phyloP scores from a whole-genome alignment of 1,140 invertebrate genomes.

The Trypoxylus dichotomus region DNA sequence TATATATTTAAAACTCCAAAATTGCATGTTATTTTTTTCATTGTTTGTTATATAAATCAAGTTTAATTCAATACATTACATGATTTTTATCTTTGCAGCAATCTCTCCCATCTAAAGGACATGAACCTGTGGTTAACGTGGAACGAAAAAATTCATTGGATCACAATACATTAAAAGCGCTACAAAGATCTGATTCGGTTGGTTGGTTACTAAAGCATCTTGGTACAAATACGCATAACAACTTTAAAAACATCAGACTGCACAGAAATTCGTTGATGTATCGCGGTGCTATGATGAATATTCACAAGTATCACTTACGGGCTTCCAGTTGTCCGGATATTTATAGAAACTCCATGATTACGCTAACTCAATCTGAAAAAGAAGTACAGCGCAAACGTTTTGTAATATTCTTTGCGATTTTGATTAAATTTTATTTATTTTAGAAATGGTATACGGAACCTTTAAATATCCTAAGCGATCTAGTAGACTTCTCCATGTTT shows the following conservation, averaged over 20 bases:
- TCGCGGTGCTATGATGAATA: constrained; percentile 79
- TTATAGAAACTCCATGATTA: constrained; percentile 86
- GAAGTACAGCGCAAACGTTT: constrained; percentile 55
- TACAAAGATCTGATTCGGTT: constrained; percentile 33
- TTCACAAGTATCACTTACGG: constrained; percentile 76
- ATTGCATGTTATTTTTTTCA: too few relatives aligned
- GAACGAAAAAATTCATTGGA: constrained; percentile 24
- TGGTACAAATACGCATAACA: constrained; percentile 59
- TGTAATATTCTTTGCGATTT: not conserved
- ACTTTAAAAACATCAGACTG: constrained; percentile 73
- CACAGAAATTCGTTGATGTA: constrained; percentile 81
- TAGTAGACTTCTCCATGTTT: constrained; percentile 81
- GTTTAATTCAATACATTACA: too few relatives aligned
- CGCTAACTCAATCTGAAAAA: constrained; percentile 75
- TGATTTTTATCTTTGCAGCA: not conserved
- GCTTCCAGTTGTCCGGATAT: constrained; percentile 90
- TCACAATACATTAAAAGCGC: not conserved
- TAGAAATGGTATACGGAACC: constrained; percentile 79
- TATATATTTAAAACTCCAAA: too few relatives aligned
- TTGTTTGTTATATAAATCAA: too few relatives aligned
- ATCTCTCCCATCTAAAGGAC: not conserved
- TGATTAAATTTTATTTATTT: constrained; percentile 41
- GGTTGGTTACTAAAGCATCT: constrained; percentile 58
- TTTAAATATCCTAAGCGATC: constrained; percentile 69
- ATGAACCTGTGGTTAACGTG: not conserved